These are phyloP conservation scores for Bubalus kerabau DNA, from an alignment of 2,113 vertebrate species.

Conservation along the genomic window DNA sequence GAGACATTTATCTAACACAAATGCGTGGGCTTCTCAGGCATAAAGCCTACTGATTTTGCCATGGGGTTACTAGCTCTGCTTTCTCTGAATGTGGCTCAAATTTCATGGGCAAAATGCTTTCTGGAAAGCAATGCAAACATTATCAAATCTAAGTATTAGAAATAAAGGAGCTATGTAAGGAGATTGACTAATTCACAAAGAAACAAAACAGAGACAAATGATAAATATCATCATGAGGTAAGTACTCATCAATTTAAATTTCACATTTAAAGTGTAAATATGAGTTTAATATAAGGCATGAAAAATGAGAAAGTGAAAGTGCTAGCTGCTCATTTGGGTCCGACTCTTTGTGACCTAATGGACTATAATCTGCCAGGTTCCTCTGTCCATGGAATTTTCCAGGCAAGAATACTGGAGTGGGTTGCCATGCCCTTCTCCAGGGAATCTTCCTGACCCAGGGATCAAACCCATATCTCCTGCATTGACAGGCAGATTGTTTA, in stretches of 20 bases:
- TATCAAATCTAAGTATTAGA: conserved; percentile 64
- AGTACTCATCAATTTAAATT: background rate
- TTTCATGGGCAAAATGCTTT: conserved; percentile 65
- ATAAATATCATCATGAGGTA: conserved; percentile 56
- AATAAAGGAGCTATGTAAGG: conserved; percentile 39
- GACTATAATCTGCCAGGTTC: background rate
- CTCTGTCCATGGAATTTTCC: background rate
- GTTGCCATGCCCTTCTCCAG: background rate
- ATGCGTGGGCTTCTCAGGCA: conserved; percentile 57
- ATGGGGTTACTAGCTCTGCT: conserved; percentile 58
- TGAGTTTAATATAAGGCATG: conserved; percentile 61
- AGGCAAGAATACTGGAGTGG: background rate
- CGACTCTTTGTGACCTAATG: background rate
- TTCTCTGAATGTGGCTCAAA: conserved; percentile 52
- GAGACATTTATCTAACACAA: conserved; percentile 73
- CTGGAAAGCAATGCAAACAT: conserved; percentile 56
- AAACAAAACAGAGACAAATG: conserved; percentile 57
- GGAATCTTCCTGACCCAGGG: background rate
- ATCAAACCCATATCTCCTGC: background rate
- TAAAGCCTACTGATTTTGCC: conserved; percentile 70
- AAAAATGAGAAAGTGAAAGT: background rate
- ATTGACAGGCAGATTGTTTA: background rate
- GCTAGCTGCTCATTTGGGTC: background rate
- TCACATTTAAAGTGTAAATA: conserved; percentile 15
- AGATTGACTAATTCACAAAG: conserved; percentile 63